A percentile compares a stretch with the other conserved stretches of the same genome.
Conservation (phyloP, 2,888 invertebrate species). For the Syritta pipiens region DNA sequence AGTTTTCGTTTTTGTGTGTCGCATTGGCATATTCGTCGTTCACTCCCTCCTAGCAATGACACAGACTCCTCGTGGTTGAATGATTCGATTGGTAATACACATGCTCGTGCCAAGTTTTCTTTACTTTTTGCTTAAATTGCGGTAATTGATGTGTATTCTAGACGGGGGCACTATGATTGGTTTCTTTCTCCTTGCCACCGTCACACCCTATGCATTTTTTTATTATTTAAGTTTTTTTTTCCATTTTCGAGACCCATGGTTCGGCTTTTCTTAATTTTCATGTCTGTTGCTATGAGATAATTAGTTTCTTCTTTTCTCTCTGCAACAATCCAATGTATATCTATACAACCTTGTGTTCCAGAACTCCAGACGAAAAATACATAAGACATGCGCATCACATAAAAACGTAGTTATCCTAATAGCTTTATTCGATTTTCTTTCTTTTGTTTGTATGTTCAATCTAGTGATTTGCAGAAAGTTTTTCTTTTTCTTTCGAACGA, state of each 20-base stretch:
- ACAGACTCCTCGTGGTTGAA: neutral
- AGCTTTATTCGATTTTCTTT: neutral
- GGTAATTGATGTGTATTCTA: no score
- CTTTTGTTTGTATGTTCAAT: neutral
- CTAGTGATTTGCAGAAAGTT: neutral
- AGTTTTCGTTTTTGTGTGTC: constrained; percentile 13
- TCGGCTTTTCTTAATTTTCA: neutral
- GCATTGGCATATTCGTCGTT: constrained; percentile 7
- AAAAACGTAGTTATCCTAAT: constrained; percentile 40
- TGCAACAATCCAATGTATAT: constrained; percentile 12
- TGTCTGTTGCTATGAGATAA: constrained; percentile 47
- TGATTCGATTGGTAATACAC: constrained; percentile 3
- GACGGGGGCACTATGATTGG: neutral
- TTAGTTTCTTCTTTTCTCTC: constrained; percentile 2
- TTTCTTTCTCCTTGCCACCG: neutral
- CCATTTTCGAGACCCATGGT: no score
- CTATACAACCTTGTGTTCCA: constrained; percentile 22
- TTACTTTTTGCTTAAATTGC: neutral
- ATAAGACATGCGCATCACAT: constrained; percentile 48
- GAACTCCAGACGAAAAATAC: constrained; percentile 34
- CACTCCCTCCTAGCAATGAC: neutral
- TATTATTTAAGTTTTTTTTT: neutral
- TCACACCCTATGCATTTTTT: constrained; percentile 7
- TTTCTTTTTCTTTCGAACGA: neutral
- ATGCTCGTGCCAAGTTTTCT: neutral